Evolutionary conservation across 2,888 invertebrate species (phyloP).

Genomic region (Neoascia interrupta): DNA sequence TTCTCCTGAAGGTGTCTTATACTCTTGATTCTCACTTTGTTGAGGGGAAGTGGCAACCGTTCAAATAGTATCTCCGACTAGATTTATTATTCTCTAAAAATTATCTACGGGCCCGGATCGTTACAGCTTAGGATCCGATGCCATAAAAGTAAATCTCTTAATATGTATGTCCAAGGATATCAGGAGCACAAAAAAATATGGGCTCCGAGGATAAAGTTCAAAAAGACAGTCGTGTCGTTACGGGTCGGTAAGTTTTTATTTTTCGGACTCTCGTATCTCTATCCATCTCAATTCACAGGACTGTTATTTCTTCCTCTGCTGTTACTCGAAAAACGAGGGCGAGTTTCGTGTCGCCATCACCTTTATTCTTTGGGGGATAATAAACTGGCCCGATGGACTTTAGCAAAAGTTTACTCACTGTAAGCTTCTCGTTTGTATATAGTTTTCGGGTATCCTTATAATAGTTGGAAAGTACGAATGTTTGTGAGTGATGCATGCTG

Average conservation of each 20-base stretch:
- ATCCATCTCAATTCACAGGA: conserved; percentile 45
- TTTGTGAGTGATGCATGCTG: conserved; percentile 33
- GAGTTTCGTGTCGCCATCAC: conserved; percentile 49
- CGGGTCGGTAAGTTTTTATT: conserved; percentile 42
- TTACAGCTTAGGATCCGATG: conserved; percentile 44
- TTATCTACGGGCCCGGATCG: conserved; percentile 49
- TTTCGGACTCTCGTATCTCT: conserved; percentile 40
- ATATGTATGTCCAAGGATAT: conserved; percentile 43
- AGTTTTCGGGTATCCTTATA: conserved; percentile 9
- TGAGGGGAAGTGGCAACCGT: conserved; percentile 21
- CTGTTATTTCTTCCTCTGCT: neutral
- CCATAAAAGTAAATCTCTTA: conserved; percentile 64
- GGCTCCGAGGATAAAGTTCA: conserved; percentile 56
- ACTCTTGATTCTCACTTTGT: neutral
- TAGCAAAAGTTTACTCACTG: conserved; percentile 26
- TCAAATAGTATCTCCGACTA: conserved; percentile 40
- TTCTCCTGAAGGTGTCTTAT: neutral
- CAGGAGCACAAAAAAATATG: conserved; percentile 40
- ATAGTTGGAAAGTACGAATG: neutral
- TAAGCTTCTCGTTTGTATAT: neutral
- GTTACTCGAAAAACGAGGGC: conserved; percentile 9
- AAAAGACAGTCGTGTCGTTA: conserved; percentile 57
- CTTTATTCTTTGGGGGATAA: conserved; percentile 43
- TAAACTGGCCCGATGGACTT: conserved; percentile 29
- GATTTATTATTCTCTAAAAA: conserved; percentile 60